Evolutionary conservation across 2,113 vertebrate genomes (phyloP).

Genomic region (Pheucticus melanocephalus): DNA sequence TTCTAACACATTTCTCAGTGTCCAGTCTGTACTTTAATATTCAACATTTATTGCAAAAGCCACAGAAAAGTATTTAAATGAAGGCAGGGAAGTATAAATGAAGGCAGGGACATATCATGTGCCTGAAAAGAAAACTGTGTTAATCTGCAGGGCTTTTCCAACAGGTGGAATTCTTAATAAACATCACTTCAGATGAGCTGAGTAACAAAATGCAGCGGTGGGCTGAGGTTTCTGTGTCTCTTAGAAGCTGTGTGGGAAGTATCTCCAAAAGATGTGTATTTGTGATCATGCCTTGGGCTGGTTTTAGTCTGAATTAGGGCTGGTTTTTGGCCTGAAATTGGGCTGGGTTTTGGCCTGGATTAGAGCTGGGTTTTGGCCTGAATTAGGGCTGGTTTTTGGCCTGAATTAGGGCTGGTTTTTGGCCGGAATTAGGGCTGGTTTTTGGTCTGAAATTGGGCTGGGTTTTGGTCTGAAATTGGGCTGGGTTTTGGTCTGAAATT

Average conservation of each 20-base stretch:
- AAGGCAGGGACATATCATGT: too few relatives aligned
- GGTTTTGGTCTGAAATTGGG: too few relatives aligned
- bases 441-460: too few relatives aligned
- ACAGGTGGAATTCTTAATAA: not conserved
- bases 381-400: too few relatives aligned
- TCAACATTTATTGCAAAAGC: not conserved
- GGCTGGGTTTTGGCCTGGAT: too few relatives aligned
- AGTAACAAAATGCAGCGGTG: not conserved
- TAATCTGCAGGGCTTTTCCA: not conserved
- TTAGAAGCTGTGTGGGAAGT: not conserved
- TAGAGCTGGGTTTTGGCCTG: too few relatives aligned
- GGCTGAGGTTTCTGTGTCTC: not conserved
- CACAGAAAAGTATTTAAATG: not conserved
- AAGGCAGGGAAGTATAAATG: too few relatives aligned
- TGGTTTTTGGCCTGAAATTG: not conserved
- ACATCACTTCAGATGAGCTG: fast-evolving
- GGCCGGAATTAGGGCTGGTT: too few relatives aligned
- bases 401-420: not conserved
- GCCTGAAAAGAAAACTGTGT: not conserved
- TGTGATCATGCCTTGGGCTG: fast-evolving
- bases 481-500: too few relatives aligned
- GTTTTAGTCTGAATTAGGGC: not conserved
- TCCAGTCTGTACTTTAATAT: fast-evolving
- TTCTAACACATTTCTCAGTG: not conserved
- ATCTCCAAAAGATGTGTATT: not conserved